Evolutionary conservation across 2,113 vertebrate genomes (phyloP).

Genomic region (Limanda limanda): DNA sequence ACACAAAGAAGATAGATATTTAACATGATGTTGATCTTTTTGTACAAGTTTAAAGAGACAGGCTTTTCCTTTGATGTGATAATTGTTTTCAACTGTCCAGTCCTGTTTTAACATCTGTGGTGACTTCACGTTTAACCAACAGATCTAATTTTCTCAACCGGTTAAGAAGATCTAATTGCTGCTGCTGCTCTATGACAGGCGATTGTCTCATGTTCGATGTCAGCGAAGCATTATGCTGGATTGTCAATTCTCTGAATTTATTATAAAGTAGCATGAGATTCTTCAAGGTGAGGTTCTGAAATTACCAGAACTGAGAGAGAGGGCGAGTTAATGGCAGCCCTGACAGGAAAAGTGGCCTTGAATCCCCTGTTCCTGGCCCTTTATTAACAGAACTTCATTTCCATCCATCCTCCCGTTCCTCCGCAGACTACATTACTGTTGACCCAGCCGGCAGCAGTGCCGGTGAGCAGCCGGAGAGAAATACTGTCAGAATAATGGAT

Average conservation of each 20-base stretch:
- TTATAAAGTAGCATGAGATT: conserved; percentile 1
- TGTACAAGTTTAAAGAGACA: background rate
- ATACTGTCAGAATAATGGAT: conserved; percentile 56
- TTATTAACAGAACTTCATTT: conserved; percentile 32
- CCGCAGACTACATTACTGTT: conserved; percentile 25
- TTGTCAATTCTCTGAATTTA: conserved; percentile 15
- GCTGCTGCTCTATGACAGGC: background rate
- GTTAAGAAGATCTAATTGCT: conserved; percentile 7
- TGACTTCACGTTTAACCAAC: background rate
- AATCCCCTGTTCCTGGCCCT: conserved; percentile 13
- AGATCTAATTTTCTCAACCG: background rate
- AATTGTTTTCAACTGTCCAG: background rate
- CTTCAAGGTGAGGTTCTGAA: conserved; percentile 29
- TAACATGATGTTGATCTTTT: background rate
- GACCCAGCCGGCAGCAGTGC: conserved; percentile 28
- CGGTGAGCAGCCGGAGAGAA: conserved; percentile 38
- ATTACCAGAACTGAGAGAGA: conserved; percentile 5
- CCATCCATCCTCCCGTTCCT: conserved; percentile 5
- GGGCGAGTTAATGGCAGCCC: conserved; percentile 17
- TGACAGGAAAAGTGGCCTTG: conserved; percentile 25
- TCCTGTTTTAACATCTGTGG: background rate
- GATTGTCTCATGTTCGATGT: background rate
- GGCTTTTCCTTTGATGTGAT: conserved; percentile 2
- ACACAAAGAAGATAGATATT: background rate
- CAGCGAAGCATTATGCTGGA: background rate